These are phyloP conservation scores for Engraulis encrasicolus DNA, from an alignment of 2,113 vertebrate species.

Conservation along the genomic window DNA sequence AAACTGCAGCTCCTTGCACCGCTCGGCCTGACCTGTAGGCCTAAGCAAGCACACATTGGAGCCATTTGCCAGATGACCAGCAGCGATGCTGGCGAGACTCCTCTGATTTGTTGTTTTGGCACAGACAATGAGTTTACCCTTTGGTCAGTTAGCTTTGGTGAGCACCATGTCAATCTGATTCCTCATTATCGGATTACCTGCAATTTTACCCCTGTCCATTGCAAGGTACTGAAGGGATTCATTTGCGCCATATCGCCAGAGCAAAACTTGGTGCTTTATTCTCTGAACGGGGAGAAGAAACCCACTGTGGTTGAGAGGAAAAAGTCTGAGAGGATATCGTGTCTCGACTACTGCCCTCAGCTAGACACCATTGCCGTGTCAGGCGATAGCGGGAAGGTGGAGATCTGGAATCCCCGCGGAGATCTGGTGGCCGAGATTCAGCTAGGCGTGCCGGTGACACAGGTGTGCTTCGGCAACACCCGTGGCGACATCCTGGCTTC, in stretches of 20 bases:
- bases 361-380: slow-evolving; percentile 63
- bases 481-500: slow-evolving; percentile 65
- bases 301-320: slow-evolving; percentile 54
- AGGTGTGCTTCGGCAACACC: slow-evolving; percentile 68
- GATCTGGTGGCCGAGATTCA: slow-evolving; percentile 59
- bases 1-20: slow-evolving; percentile 61
- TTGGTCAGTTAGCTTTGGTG: slow-evolving; percentile 43
- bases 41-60: slow-evolving; percentile 57
- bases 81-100: slow-evolving; percentile 10
- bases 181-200: slow-evolving; percentile 53
- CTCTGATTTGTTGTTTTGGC: slow-evolving; percentile 68
- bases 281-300: slow-evolving; percentile 42
- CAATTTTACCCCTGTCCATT: slow-evolving; percentile 53
- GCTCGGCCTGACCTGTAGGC: slow-evolving; percentile 43
- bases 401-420: slow-evolving; percentile 63
- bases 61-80: slow-evolving; percentile 60
- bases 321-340: slow-evolving; percentile 57
- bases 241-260: slow-evolving; percentile 61
- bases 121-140: slow-evolving; percentile 63
- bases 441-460: slow-evolving; percentile 58
- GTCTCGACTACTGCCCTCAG: slow-evolving; percentile 64
- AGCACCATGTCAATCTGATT: slow-evolving; percentile 39
- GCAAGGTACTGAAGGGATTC: slow-evolving; percentile 59
- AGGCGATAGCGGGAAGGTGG: slow-evolving; percentile 50
- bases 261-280: slow-evolving; percentile 63